phyloP scores from a whole-genome alignment of 2,797 vertebrate genomes.

The Anabacerthia variegaticeps region DNA sequence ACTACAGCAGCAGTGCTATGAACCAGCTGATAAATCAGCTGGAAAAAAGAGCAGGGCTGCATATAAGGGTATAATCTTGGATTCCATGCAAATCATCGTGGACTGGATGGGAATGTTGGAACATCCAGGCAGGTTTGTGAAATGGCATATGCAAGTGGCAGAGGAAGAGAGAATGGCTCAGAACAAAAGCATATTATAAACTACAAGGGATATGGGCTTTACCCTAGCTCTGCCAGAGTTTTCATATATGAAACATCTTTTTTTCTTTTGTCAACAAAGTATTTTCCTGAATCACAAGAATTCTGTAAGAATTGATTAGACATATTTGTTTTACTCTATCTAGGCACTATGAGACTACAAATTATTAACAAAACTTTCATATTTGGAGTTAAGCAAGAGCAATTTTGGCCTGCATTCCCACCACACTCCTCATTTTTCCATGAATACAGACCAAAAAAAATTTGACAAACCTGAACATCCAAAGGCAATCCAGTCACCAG shows the following conservation, averaged over 20 bases:
- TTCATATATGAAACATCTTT: background rate
- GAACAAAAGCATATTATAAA: background rate
- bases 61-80: background rate
- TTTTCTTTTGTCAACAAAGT: background rate
- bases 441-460: background rate
- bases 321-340: background rate
- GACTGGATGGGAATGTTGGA: background rate
- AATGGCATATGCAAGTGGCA: background rate
- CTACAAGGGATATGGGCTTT: background rate
- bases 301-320: background rate
- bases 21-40: background rate
- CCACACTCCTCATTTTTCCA: background rate
- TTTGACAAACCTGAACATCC: conserved; percentile 87
- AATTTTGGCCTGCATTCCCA: background rate
- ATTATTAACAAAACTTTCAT: background rate
- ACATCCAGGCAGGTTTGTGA: background rate
- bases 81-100: background rate
- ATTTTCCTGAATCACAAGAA: background rate
- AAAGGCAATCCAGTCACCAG: conserved; percentile 95
- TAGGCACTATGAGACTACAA: background rate
- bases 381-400: background rate
- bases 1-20: background rate
- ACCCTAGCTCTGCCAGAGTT: background rate
- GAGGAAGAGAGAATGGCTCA: background rate
- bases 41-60: background rate